A percentile compares a stretch with the other conserved stretches of the same genome.
Evolutionary conservation across 2,797 vertebrate species (phyloP).

Genomic region (Fringilla coelebs): DNA sequence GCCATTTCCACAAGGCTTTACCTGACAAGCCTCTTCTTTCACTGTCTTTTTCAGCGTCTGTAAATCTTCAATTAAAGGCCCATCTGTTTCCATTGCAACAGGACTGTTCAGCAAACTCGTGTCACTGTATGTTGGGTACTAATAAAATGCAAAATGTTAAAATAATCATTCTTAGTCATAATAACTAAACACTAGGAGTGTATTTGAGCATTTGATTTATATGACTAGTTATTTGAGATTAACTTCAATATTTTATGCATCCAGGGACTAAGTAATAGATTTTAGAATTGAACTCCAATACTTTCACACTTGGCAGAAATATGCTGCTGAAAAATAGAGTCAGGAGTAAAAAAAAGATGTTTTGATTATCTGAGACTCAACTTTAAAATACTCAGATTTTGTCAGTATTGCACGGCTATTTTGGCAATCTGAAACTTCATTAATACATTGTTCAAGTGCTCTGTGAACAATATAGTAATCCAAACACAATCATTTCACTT

Average conservation of each 20-base stretch:
- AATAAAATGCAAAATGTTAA: constrained; percentile 80
- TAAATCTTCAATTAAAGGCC: constrained; percentile 94
- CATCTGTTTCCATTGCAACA: constrained; percentile 96
- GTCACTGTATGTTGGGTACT: constrained; percentile 88
- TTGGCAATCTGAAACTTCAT: not conserved
- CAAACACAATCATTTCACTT: not conserved
- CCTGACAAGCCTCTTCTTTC: constrained; percentile 90
- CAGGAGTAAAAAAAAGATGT: not conserved
- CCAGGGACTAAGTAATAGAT: not conserved
- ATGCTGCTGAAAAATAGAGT: not conserved
- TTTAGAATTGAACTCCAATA: not conserved
- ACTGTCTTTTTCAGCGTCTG: constrained; percentile 94
- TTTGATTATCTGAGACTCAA: not conserved
- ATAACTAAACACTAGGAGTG: constrained; percentile 3
- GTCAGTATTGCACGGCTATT: not conserved
- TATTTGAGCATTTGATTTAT: not conserved
- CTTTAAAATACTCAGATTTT: not conserved
- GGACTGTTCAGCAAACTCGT: constrained; percentile 89
- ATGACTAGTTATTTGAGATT: not conserved
- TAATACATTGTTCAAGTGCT: not conserved
- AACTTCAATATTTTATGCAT: not conserved
- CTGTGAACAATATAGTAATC: not conserved
- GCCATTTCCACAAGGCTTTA: constrained; percentile 73
- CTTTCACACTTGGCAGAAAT: not conserved
- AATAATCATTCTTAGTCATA: constrained; percentile 38